Base-by-base conservation (phyloP, 1,140 invertebrate genomes). In the Anastrepha obliqua region DNA sequence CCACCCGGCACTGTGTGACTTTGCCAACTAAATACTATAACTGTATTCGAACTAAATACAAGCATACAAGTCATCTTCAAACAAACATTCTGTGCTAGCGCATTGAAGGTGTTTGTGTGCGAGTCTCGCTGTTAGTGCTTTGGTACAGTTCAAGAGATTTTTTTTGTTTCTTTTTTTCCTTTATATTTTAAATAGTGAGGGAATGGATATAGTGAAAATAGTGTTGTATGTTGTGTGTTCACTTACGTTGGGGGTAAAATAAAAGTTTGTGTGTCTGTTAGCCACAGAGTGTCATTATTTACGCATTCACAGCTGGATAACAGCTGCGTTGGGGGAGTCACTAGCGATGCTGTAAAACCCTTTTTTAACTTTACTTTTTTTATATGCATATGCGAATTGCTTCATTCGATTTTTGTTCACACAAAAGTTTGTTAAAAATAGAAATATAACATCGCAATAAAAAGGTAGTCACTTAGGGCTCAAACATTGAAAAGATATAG, bases 271-370 rank as follows among this genome's bases (percentile, higher is more conserved):
- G 74, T 20, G 44, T 55, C 17, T 51, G n/a, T 47, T 29, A 51
- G 74, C 44, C 15, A 17, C 8, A 51, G 47, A 81, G 74, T 81
- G 74, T 81, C 74, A 81, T 81, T 81, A 81, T 81, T 81, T 47
- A 81, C 74, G 74, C 74, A 81, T 81, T 81, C 74, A 55, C 74
- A 55, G 74, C n/a, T 81, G n/a, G 47, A 47, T 81, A 81, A 81
- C 74, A 81, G 74, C 51, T 81, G 74, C 55, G 47, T 20, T 81
- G 13, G 70, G 42, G 47, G 15, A 81, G 17, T 55, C 29, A 51
- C n/a, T 11, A 29, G 2, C n/a, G n/a, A 20, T 29, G 47, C 15
- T 42, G n/a, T 17, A 81, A 20, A 81, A 9, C 47, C 74, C 74
- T 81, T 81, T 81, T 15, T 44, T 55, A 29, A 29, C 29, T 29